Percentiles rank a stretch among this genome's conserved stretches.
phyloP scores from a whole-genome alignment of 2,888 invertebrate genomes.

The Gari tellinella region DNA sequence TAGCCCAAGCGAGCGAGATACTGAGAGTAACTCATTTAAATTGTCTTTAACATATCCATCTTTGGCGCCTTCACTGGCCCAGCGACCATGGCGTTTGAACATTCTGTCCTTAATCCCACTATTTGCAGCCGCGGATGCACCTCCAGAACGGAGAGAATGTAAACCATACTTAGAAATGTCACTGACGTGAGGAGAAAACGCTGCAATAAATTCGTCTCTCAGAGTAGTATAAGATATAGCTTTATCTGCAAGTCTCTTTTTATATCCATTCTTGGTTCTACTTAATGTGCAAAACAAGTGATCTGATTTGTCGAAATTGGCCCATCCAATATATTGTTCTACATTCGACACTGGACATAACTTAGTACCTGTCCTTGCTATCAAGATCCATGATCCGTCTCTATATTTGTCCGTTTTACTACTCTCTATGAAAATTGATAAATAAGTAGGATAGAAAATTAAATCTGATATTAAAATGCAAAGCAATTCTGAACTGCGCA shows the following conservation, averaged over 20 bases:
- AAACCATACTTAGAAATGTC: background rate
- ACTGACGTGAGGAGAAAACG: slow-evolving; percentile 1
- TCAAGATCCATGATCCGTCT: slow-evolving; percentile 21
- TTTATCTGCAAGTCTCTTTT: background rate
- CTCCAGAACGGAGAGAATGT: slow-evolving; percentile 10
- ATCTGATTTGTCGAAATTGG: background rate
- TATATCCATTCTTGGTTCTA: background rate
- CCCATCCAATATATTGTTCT: no score
- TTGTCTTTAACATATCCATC: slow-evolving; percentile 2
- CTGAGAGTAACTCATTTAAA: background rate
- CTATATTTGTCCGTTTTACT: slow-evolving; percentile 43
- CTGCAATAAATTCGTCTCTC: background rate
- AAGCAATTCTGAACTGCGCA: slow-evolving; percentile 30
- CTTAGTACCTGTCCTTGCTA: slow-evolving; percentile 10
- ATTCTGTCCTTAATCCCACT: slow-evolving; percentile 4
- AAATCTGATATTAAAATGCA: slow-evolving; percentile 20
- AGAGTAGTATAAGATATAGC: slow-evolving; percentile 7
- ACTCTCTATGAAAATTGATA: slow-evolving; percentile 10
- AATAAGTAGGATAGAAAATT: slow-evolving; percentile 3
- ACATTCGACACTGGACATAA: no score
- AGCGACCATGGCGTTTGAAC: slow-evolving; percentile 9
- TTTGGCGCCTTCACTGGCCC: slow-evolving; percentile 13
- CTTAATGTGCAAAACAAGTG: background rate
- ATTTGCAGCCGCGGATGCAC: slow-evolving; percentile 9
- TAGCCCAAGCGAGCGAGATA: no score